phyloP scores from a whole-genome alignment of 2,113 vertebrate species.

The Gulo gulo region DNA sequence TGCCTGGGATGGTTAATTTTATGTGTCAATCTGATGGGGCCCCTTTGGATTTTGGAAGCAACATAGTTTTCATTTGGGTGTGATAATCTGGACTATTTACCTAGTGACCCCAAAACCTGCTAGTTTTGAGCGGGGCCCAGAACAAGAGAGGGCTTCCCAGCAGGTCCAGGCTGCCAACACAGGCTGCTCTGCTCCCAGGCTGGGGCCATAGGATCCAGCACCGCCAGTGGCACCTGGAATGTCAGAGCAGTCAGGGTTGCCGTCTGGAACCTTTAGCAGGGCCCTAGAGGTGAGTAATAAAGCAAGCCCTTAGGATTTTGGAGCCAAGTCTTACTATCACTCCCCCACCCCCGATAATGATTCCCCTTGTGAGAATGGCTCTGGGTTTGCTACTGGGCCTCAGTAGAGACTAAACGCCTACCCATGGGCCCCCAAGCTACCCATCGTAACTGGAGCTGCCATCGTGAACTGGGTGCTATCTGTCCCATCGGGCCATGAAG shows the following conservation, averaged over 20 bases:
- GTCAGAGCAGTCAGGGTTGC: background rate
- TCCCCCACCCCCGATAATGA: background rate
- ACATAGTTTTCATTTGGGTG: background rate
- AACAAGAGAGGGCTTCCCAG: background rate
- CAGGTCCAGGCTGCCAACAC: fast-evolving
- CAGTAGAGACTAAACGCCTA: background rate
- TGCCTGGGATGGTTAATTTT: background rate
- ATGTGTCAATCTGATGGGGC: background rate
- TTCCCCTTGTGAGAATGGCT: background rate
- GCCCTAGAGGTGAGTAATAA: background rate
- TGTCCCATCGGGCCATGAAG: background rate
- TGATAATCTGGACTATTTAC: background rate
- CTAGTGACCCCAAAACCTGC: background rate
- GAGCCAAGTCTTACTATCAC: background rate
- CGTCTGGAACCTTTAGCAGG: background rate
- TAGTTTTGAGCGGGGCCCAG: background rate
- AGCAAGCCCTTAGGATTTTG: fast-evolving
- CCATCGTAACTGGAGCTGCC: background rate
- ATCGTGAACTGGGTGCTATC: background rate
- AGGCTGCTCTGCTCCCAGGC: background rate
- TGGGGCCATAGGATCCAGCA: fast-evolving
- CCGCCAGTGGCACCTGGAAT: background rate
- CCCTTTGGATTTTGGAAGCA: background rate
- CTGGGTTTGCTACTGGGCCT: background rate
- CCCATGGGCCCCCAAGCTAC: background rate